Conservation (phyloP, 2,797 vertebrate genomes). For the Toxotes lorentzi region DNA sequence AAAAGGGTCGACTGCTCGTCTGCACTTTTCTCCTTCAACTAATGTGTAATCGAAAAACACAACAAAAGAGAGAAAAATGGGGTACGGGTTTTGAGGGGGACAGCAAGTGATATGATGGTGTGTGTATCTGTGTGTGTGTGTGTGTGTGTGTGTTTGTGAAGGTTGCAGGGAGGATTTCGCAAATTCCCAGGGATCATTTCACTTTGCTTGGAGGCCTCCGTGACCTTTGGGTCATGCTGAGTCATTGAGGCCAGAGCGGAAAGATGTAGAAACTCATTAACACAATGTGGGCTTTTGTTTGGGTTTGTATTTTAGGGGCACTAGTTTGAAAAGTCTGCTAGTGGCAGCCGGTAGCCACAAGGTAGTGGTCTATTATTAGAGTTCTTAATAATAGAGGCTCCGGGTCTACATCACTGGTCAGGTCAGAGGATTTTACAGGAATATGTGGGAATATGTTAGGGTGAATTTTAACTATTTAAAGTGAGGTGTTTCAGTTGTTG, state of each 20-base stretch:
- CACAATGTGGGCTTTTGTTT: conserved; percentile 56
- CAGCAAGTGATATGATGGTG: background rate
- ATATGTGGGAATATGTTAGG: conserved; percentile 5
- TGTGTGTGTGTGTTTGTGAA: conserved; percentile 13
- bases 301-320: conserved; percentile 51
- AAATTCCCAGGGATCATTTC: conserved; percentile 60
- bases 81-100: background rate
- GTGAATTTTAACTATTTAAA: conserved; percentile 8
- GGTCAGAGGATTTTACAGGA: conserved; percentile 42
- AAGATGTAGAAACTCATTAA: conserved; percentile 61
- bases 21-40: conserved; percentile 45
- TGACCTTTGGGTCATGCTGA: conserved; percentile 60
- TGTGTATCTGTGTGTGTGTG: conserved; percentile 8
- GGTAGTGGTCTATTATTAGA: conserved; percentile 37
- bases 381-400: conserved; percentile 47
- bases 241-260: conserved; percentile 34
- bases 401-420: conserved; percentile 36
- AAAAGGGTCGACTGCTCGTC: conserved; percentile 44
- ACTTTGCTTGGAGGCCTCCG: conserved; percentile 62
- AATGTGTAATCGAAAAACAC: conserved; percentile 50
- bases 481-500: background rate
- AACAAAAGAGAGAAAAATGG: conserved; percentile 14
- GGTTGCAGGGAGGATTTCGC: conserved; percentile 45
- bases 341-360: conserved; percentile 50
- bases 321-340: conserved; percentile 14